phyloP scores from a whole-genome alignment of 1,140 invertebrate species.

The Rhyzopertha dominica region DNA sequence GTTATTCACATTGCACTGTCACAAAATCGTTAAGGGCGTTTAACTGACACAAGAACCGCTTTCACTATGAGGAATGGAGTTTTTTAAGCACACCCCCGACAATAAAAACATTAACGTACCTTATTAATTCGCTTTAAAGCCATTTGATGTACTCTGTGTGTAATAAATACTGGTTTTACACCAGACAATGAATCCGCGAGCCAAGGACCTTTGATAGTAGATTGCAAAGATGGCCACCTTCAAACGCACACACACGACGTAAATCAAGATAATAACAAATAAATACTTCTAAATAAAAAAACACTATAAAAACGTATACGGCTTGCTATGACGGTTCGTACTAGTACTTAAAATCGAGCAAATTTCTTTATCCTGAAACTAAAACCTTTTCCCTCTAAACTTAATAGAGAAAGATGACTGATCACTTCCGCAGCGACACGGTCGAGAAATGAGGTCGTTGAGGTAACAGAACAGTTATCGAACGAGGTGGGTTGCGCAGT shows the following conservation, averaged over 20 bases:
- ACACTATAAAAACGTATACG: slow-evolving; percentile 17
- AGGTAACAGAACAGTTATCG: too few relatives aligned
- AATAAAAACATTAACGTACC: slow-evolving; percentile 58
- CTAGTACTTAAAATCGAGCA: too few relatives aligned
- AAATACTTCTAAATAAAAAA: slow-evolving; percentile 14
- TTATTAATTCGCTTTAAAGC: slow-evolving; percentile 96
- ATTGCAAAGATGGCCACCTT: slow-evolving; percentile 63
- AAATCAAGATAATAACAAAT: slow-evolving; percentile 46
- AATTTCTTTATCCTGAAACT: too few relatives aligned
- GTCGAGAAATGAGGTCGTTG: too few relatives aligned
- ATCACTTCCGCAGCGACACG: slow-evolving; percentile 42
- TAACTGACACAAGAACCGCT: slow-evolving; percentile 33
- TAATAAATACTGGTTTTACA: slow-evolving; percentile 56
- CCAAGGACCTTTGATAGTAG: slow-evolving; percentile 61
- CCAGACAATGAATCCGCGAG: slow-evolving; percentile 59
- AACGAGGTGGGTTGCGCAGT: too few relatives aligned
- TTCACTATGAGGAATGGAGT: slow-evolving; percentile 10
- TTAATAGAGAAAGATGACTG: too few relatives aligned
- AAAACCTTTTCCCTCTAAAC: too few relatives aligned
- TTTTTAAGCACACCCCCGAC: slow-evolving; percentile 18
- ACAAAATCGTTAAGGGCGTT: slow-evolving; percentile 52
- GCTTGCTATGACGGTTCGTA: slow-evolving; percentile 5
- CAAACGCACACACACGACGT: slow-evolving; percentile 56
- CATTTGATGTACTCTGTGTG: slow-evolving; percentile 66
- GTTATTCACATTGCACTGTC: slow-evolving; percentile 43